A percentile compares a stretch with the other conserved stretches of the same genome.
phyloP scores from a whole-genome alignment of 2,797 vertebrate genomes.

The Leptatherina wallacei region DNA sequence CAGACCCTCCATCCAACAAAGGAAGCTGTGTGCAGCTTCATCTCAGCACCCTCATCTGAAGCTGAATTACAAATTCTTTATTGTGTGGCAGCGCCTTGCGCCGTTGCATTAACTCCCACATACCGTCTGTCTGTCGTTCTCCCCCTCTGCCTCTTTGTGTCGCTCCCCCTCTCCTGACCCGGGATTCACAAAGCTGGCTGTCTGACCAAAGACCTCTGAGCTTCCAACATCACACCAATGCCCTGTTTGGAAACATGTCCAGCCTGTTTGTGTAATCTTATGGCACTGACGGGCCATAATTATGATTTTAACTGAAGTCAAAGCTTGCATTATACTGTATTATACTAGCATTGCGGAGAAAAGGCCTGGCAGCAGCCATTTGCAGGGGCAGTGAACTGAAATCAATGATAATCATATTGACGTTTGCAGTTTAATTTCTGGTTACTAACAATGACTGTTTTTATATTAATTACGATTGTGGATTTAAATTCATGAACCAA shows the following conservation, averaged over 20 bases:
- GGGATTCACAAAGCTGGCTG: conserved; percentile 36
- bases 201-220: conserved; percentile 30
- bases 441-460: not conserved
- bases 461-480: conserved; percentile 26
- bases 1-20: conserved; percentile 55
- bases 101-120: conserved; percentile 51
- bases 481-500: conserved; percentile 41
- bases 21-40: conserved; percentile 57
- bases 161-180: conserved; percentile 45
- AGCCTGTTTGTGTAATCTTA: conserved; percentile 58
- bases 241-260: conserved; percentile 67
- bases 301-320: conserved; percentile 49
- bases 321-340: conserved; percentile 40
- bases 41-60: conserved; percentile 61
- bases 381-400: conserved; percentile 2
- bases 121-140: conserved; percentile 14
- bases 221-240: conserved; percentile 34
- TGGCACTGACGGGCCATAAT: conserved; percentile 51
- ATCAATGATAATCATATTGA: conserved; percentile 1
- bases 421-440: not conserved
- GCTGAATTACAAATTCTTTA: conserved; percentile 62
- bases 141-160: conserved; percentile 24
- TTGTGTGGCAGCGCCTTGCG: conserved; percentile 57
- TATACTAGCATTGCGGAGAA: conserved; percentile 27
- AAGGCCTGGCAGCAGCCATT: conserved; percentile 15